Evolutionary conservation across 2,797 vertebrate genomes (phyloP).

Genomic region (Danio tinwini): DNA sequence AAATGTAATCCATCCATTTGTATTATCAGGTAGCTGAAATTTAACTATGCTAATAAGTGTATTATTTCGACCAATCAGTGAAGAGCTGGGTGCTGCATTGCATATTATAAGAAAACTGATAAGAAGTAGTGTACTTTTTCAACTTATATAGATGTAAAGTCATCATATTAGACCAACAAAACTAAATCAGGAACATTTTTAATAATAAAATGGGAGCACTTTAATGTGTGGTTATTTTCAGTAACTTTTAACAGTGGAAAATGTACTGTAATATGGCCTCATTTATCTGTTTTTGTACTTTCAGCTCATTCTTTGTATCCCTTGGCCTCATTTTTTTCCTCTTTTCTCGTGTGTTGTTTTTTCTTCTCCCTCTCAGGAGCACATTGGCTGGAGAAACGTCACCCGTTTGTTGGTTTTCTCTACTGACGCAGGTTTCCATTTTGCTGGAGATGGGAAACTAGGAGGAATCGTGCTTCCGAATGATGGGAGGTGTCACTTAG

Average conservation of each 20-base stretch:
- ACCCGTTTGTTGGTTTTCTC: slow-evolving; percentile 95
- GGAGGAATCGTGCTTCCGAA: slow-evolving; percentile 97
- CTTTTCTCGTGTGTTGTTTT: background rate
- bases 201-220: too few species aligned
- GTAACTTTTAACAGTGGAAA: background rate
- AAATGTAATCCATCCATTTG: too few species aligned
- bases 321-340: slow-evolving; percentile 12
- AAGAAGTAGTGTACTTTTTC: too few species aligned
- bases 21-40: too few species aligned
- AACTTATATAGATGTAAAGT: too few species aligned
- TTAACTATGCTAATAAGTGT: too few species aligned
- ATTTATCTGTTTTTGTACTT: slow-evolving; percentile 6
- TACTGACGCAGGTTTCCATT: slow-evolving; percentile 97
- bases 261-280: background rate
- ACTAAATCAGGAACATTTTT: too few species aligned
- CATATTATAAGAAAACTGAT: too few species aligned
- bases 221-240: background rate
- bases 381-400: slow-evolving; percentile 97
- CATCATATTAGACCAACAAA: too few species aligned
- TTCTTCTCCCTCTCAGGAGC: slow-evolving; percentile 74
- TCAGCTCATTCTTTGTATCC: slow-evolving; percentile 9
- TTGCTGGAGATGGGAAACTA: slow-evolving; percentile 96
- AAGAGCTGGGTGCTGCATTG: too few species aligned
- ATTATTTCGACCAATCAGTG: too few species aligned
- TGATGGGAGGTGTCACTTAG: slow-evolving; percentile 93